Base-by-base conservation (phyloP, 35 echinoderm and acorn worm species). In the Ophioderma brevispina region DNA sequence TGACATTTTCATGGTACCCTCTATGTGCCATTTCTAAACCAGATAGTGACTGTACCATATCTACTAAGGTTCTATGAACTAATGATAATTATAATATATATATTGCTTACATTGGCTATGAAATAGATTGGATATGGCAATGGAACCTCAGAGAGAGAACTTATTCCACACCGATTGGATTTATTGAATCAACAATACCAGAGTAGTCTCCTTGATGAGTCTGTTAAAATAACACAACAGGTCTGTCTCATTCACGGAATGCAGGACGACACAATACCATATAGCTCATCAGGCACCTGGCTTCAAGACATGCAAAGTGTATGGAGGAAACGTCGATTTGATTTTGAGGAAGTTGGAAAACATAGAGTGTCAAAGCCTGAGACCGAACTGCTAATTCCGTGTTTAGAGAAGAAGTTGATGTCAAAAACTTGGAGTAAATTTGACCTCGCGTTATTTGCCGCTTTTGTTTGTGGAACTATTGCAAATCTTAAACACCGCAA, bases 201-300 rank as follows among this genome's bases (percentile, higher is more conserved):
- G 32, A 18, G 79, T 30, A 77, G 75, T 55, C 80, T 93, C 19
- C n/a, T 42, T 10, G 35, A 77, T 14, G 63, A 91, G 5, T 55
- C 63, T 10, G 18, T 95, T n/a, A 35, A 52, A 23, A 81, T 95
- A 18, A 80, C 33, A 19, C 80, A 85, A 23, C 93, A 88, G 0
- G 50, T 91, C 19, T n/a, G 93, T 31, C 79, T 95, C 0, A 85
- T 95, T n/a, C 93, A 95, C 35, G 93, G 93, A 14, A 95, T 95
- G 89, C 35, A 83, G 64, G 93, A 95, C 36, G 93, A 95, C 70
- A 75, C 80, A 15, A 87, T 95, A 13, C 63, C 77, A 13, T 91
- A 82, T 50, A 33, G 55, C 36, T 82, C 63, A 13, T 90, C 93
- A 15, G 38, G 91, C 21, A 64, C 87, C 55, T 39, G 91, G 15